Evolutionary conservation across 2,797 vertebrate species (phyloP).

Genomic region (Triplophysa yarkandensis): DNA sequence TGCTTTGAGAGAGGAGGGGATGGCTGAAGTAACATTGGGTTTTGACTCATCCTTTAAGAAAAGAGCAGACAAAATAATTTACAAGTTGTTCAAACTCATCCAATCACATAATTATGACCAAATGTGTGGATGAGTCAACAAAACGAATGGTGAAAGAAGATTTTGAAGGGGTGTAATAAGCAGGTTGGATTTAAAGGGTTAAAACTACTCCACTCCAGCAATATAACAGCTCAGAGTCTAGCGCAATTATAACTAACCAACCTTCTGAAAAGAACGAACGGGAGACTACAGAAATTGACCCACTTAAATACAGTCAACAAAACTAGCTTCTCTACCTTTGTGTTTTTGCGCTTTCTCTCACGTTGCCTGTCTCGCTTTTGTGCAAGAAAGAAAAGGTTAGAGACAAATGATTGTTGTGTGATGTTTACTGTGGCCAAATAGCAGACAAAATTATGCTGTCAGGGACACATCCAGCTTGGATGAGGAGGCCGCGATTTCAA

Average conservation of each 20-base stretch:
- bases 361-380: slow-evolving; percentile 61
- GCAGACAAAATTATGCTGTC: slow-evolving; percentile 93
- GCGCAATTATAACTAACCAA: slow-evolving; percentile 67
- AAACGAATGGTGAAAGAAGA: slow-evolving; percentile 11
- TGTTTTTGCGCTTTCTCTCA: slow-evolving; percentile 50
- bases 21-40: too few relatives aligned
- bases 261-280: slow-evolving; percentile 58
- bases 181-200: slow-evolving; percentile 34
- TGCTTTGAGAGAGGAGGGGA: too few relatives aligned
- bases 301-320: slow-evolving; percentile 70
- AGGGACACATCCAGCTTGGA: slow-evolving; percentile 86
- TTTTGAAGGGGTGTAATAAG: slow-evolving; percentile 24
- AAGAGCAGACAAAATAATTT: slow-evolving; percentile 2
- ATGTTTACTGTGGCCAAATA: slow-evolving; percentile 93
- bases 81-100: slow-evolving; percentile 5
- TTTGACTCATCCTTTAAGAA: slow-evolving; percentile 33
- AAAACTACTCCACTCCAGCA: slow-evolving; percentile 46
- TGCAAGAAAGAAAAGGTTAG: slow-evolving; percentile 65
- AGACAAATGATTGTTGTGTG: slow-evolving; percentile 87
- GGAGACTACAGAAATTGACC: slow-evolving; percentile 67
- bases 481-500: slow-evolving; percentile 91
- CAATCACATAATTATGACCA: slow-evolving; percentile 11
- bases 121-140: neutral
- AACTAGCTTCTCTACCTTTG: slow-evolving; percentile 65
- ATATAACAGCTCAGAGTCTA: slow-evolving; percentile 50